Evolutionary conservation across 2,888 invertebrate genomes (phyloP).

Genomic region (Temnothorax ravouxi): DNA sequence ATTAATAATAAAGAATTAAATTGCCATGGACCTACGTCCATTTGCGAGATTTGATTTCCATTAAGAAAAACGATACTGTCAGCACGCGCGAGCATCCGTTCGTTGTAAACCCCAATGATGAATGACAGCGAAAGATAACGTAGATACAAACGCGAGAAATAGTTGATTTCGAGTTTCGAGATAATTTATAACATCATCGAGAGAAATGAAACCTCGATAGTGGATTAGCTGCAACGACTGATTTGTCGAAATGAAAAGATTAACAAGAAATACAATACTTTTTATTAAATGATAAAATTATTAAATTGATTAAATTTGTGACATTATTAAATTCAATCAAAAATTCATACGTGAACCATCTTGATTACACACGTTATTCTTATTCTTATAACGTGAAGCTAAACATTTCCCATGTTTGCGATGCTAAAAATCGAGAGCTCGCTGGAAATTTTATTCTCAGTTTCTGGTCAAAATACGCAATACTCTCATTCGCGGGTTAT

Average conservation of each 20-base stretch:
- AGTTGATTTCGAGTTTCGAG: not conserved
- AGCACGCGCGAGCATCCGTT: not conserved
- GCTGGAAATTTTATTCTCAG: not conserved
- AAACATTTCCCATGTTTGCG: not conserved
- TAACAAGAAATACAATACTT: not conserved
- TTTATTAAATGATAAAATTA: not conserved
- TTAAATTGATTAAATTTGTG: not conserved
- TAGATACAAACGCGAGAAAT: not conserved
- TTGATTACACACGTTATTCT: not conserved
- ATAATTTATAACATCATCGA: not conserved
- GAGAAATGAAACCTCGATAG: not conserved
- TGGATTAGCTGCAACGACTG: not conserved
- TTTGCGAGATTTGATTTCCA: constrained; percentile 19
- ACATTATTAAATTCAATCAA: not conserved
- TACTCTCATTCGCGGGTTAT: not conserved
- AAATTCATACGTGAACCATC: not conserved
- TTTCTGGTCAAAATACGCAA: not conserved
- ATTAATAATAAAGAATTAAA: not conserved
- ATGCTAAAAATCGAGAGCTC: not conserved
- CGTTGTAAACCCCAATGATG: not conserved
- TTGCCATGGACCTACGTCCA: not conserved
- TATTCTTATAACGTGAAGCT: not conserved
- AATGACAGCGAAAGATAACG: not conserved
- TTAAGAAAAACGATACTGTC: constrained; percentile 29
- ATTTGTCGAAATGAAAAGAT: not conserved